Evolutionary conservation across 2,113 vertebrate species (phyloP).

Genomic region (Platycercus adscitus): DNA sequence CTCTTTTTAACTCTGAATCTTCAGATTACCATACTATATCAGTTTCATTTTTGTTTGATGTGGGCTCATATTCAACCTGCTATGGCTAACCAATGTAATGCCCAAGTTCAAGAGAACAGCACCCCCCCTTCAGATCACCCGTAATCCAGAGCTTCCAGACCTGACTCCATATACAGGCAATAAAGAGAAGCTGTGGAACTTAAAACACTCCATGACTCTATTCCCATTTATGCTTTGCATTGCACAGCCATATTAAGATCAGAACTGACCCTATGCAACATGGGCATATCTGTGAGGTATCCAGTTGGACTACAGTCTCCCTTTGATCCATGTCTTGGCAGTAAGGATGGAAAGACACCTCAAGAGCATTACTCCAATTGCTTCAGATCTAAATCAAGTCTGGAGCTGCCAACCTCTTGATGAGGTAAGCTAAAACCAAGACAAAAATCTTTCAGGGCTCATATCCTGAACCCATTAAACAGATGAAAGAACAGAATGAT

Average conservation of each 20-base stretch:
- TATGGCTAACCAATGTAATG: not conserved
- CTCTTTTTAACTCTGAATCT: not conserved
- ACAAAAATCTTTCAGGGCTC: not conserved
- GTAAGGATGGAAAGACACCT: not conserved
- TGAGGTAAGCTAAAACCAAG: not conserved
- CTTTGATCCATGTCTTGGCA: not conserved
- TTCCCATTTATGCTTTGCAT: not conserved
- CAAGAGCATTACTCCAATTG: not conserved
- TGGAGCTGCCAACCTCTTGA: not conserved
- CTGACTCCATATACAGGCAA: not conserved
- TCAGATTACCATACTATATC: not conserved
- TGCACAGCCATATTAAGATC: not conserved
- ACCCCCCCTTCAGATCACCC: not conserved
- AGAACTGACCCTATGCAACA: not conserved
- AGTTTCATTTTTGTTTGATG: not conserved
- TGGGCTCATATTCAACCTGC: not conserved
- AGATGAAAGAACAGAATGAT: not conserved
- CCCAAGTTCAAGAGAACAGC: not conserved
- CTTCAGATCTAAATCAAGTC: not conserved
- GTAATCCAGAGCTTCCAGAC: not conserved
- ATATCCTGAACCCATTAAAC: not conserved
- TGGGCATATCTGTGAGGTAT: not conserved
- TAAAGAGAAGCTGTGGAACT: not conserved
- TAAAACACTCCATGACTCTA: not conserved
- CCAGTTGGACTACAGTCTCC: not conserved